phyloP scores from a whole-genome alignment of 2,888 invertebrate species.

The Glyphotaelius pellucidus region DNA sequence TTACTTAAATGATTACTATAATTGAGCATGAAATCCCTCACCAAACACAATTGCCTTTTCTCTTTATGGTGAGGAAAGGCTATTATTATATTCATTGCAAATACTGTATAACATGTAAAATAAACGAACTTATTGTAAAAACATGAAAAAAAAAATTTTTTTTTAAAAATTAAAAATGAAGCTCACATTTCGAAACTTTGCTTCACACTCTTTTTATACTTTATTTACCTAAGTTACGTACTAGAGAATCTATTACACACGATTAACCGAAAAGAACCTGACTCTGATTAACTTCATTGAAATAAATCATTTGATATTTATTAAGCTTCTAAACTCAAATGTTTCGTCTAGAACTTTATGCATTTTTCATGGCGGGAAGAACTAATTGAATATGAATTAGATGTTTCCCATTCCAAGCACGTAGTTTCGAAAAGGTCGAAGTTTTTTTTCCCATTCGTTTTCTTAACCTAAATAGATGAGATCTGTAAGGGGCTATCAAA shows the following conservation, averaged over 20 bases:
- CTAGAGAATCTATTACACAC: not conserved
- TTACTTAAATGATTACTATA: no score
- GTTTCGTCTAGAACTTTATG: not conserved
- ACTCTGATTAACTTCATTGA: not conserved
- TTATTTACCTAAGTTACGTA: not conserved
- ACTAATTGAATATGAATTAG: slow-evolving; percentile 11
- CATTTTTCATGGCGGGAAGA: not conserved
- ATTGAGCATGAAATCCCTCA: no score
- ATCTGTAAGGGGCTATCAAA: slow-evolving; percentile 41
- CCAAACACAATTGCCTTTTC: no score
- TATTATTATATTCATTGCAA: no score
- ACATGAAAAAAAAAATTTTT: no score
- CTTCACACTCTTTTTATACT: not conserved
- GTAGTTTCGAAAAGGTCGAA: not conserved
- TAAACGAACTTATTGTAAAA: no score
- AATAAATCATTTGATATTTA: not conserved
- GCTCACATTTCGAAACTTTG: not conserved
- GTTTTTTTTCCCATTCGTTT: slow-evolving; percentile 17
- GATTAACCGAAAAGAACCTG: not conserved
- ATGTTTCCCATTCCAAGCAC: slow-evolving; percentile 2
- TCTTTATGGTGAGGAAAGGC: no score
- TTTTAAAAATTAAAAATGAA: no score
- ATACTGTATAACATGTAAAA: no score
- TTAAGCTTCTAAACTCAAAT: not conserved
- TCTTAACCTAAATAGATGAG: slow-evolving; percentile 41